phyloP scores from a whole-genome alignment of 1,140 invertebrate genomes.

The Solenopsis fugax region DNA sequence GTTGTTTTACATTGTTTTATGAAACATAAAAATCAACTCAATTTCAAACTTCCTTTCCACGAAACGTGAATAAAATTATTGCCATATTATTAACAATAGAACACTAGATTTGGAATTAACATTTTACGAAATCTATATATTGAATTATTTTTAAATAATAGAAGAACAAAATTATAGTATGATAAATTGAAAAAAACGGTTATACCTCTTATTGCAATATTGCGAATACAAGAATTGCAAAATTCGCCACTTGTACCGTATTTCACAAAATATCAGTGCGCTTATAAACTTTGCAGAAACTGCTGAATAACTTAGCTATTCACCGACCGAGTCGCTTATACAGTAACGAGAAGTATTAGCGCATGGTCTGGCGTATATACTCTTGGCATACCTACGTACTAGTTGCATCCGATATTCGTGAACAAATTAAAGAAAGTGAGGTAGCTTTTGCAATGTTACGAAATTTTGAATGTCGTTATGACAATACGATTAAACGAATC shows the following conservation, averaged over 20 bases:
- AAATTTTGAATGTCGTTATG: conserved; percentile 71
- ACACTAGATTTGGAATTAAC: not conserved
- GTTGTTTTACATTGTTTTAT: not conserved
- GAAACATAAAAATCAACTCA: not conserved
- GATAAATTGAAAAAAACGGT: not conserved
- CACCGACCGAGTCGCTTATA: conserved; percentile 59
- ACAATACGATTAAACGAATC: conserved; percentile 58
- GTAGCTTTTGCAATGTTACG: not conserved
- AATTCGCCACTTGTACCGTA: not conserved
- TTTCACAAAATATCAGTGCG: conserved; percentile 2
- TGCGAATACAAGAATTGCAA: not conserved
- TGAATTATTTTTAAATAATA: not conserved
- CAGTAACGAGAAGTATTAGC: conserved; percentile 35
- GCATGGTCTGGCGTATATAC: not conserved
- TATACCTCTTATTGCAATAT: not conserved
- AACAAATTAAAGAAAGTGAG: conserved; percentile 54
- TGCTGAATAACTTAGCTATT: conserved; percentile 61
- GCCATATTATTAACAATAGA: not conserved
- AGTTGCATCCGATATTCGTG: conserved; percentile 43
- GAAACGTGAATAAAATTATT: not conserved
- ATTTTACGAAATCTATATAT: not conserved
- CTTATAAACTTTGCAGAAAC: conserved; percentile 21
- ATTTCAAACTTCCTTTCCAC: not conserved
- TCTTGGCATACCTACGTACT: conserved; percentile 49
- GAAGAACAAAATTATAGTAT: not conserved